Evolutionary conservation across 2,113 vertebrate genomes (phyloP).

Genomic region (Sprattus sprattus): DNA sequence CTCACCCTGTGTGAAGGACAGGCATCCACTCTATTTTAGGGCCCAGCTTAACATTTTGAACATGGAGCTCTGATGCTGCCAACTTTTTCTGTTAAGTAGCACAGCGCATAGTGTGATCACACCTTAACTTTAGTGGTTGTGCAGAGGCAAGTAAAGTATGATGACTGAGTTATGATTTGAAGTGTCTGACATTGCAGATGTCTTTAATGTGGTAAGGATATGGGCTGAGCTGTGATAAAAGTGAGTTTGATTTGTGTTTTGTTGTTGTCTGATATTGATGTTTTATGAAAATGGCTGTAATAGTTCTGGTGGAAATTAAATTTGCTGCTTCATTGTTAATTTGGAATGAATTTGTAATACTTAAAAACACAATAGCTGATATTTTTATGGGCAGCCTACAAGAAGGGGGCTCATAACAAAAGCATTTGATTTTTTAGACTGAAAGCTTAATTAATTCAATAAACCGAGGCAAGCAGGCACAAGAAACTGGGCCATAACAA

Average conservation of each 20-base stretch:
- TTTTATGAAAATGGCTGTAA: neutral
- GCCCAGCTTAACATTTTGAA: conserved; percentile 8
- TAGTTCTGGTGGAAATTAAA: neutral
- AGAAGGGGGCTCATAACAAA: neutral
- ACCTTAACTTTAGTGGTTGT: neutral
- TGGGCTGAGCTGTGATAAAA: neutral
- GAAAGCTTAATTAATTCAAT: neutral
- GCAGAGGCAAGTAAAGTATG: neutral
- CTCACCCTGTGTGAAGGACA: conserved; percentile 30
- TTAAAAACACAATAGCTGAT: neutral
- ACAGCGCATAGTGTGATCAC: neutral
- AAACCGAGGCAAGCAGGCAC: neutral
- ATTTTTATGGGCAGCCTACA: neutral
- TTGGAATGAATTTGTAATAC: neutral
- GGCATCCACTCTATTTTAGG: neutral
- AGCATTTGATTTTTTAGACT: neutral
- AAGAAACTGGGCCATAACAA: neutral
- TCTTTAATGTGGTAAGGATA: neutral
- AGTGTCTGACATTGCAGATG: neutral
- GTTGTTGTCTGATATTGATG: neutral
- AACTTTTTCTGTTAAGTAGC: neutral
- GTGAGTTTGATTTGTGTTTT: neutral
- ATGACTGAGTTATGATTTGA: neutral
- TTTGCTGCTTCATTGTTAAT: neutral
- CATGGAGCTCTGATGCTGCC: neutral